phyloP scores from a whole-genome alignment of 2,113 vertebrate genomes.

The Lepus europaeus region DNA sequence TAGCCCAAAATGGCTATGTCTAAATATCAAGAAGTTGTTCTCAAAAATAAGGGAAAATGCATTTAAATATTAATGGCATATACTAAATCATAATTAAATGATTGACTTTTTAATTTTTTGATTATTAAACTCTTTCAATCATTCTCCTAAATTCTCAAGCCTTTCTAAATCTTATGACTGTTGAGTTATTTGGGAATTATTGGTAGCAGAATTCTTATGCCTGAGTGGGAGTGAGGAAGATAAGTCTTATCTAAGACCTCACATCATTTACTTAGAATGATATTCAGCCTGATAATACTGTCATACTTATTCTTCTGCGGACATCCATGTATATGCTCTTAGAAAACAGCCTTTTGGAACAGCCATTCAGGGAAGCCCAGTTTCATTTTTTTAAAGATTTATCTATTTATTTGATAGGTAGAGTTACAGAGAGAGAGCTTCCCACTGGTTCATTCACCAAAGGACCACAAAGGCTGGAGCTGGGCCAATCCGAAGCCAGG shows the following conservation, averaged over 20 bases:
- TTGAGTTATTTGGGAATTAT: not conserved
- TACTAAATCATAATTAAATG: conserved; percentile 30
- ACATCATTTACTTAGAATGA: not conserved
- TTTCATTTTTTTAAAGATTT: not conserved
- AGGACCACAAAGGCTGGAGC: too few relatives aligned
- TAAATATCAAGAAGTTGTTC: conserved; percentile 49
- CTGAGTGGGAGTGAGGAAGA: not conserved
- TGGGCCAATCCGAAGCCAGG: too few relatives aligned
- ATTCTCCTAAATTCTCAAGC: not conserved
- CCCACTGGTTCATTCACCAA: too few relatives aligned
- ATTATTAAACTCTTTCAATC: not conserved
- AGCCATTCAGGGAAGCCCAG: not conserved
- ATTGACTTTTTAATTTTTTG: not conserved
- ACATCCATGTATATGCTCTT: not conserved
- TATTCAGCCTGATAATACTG: not conserved
- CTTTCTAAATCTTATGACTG: not conserved
- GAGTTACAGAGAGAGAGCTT: too few relatives aligned
- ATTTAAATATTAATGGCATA: conserved; percentile 54
- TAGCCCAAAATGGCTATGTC: conserved; percentile 22
- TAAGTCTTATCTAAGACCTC: not conserved
- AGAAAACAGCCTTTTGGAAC: not conserved
- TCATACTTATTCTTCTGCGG: not conserved
- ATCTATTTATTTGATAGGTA: too few relatives aligned
- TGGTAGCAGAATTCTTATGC: not conserved
- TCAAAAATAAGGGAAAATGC: conserved; percentile 14